Conservation (phyloP, 1,140 invertebrate species). For the Zaprionus tsacasi region DNA sequence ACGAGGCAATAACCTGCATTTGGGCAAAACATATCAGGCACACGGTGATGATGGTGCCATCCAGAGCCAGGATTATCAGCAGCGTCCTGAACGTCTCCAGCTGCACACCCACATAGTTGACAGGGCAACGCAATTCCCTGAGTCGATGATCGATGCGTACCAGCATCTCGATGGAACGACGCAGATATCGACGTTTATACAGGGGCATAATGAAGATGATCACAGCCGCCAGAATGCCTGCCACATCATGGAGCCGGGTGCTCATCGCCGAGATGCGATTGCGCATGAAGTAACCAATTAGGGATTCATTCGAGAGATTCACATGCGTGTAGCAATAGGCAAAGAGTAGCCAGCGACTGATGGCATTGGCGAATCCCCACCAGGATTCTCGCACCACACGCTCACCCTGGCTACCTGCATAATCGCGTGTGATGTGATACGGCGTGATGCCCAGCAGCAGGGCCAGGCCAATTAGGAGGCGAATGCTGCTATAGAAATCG, state of each 20-base stretch:
- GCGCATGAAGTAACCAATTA: conserved; percentile 66
- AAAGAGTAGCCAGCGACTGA: conserved; percentile 56
- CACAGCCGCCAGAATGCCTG: conserved; percentile 46
- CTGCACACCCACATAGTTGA: conserved; percentile 35
- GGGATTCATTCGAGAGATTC: conserved; percentile 42
- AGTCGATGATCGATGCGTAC: conserved; percentile 38
- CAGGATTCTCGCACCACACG: conserved; percentile 43
- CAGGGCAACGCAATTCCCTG: neutral
- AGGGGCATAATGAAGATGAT: conserved; percentile 56
- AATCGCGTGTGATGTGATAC: conserved; percentile 30
- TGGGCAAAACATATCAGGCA: conserved; percentile 50
- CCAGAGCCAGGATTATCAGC: neutral
- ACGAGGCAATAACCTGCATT: conserved; percentile 48
- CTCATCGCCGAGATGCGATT: conserved; percentile 58
- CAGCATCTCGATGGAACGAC: conserved; percentile 19
- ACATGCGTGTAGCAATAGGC: conserved; percentile 56
- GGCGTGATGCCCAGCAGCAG: conserved; percentile 54
- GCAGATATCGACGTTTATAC: conserved; percentile 44
- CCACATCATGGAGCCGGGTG: conserved; percentile 47
- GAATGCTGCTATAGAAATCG: conserved; percentile 56
- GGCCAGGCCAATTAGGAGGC: conserved; percentile 43
- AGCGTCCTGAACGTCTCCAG: conserved; percentile 18
- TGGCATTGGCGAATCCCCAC: conserved; percentile 60
- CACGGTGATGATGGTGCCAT: conserved; percentile 28
- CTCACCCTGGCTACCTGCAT: conserved; percentile 14